Evolutionary conservation across 2,113 vertebrate species (phyloP).

Genomic region (Pao palembangensis): DNA sequence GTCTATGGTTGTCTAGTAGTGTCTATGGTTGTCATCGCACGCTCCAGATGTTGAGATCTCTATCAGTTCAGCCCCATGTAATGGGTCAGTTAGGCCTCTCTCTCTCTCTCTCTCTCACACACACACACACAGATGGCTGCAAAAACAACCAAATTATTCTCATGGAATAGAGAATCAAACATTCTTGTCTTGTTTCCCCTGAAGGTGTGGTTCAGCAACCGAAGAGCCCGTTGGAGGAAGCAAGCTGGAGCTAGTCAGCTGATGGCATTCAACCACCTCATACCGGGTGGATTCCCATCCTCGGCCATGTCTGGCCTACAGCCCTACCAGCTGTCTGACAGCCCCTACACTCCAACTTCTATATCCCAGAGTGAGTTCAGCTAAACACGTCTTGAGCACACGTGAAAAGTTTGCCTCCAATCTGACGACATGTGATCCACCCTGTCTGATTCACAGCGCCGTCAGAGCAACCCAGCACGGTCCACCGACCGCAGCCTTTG

Average conservation of each 20-base stretch:
- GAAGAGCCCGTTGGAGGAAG: constrained; percentile 97
- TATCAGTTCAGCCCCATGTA: constrained; percentile 50
- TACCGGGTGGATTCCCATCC: constrained; percentile 95
- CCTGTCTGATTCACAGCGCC: constrained; percentile 59
- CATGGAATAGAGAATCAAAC: neutral
- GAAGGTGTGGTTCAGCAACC: constrained; percentile 99
- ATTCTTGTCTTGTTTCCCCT: neutral
- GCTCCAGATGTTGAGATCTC: constrained; percentile 61
- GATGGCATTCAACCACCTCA: constrained; percentile 99
- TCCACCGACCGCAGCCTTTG: constrained; percentile 96
- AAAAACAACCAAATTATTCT: neutral
- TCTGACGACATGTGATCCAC: neutral
- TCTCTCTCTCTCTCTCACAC: constrained; percentile 15
- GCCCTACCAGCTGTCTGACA: constrained; percentile 93
- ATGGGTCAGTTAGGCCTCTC: constrained; percentile 21
- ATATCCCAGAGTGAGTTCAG: constrained; percentile 86
- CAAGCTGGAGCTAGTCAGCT: constrained; percentile 98
- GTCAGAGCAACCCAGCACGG: constrained; percentile 90
- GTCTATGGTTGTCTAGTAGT: constrained; percentile 57
- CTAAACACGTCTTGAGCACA: neutral
- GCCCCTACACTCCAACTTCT: constrained; percentile 91
- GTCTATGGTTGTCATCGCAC: constrained; percentile 49
- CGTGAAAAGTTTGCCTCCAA: neutral
- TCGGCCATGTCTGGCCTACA: constrained; percentile 93
- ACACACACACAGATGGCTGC: constrained; percentile 10